Evolutionary conservation across 2,797 vertebrate species (phyloP).

Genomic region (Lophotriccus pileatus): DNA sequence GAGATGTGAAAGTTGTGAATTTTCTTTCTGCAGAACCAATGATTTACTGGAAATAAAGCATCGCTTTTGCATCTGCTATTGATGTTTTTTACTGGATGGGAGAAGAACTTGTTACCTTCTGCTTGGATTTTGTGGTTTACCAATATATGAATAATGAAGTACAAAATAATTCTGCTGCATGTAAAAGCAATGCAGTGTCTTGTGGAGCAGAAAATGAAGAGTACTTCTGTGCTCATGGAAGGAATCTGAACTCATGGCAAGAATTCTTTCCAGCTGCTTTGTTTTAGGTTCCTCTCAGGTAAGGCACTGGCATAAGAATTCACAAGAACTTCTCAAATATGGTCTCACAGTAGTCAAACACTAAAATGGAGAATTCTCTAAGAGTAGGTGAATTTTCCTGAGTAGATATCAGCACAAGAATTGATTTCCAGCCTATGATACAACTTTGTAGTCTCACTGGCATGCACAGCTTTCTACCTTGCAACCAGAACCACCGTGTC

Average conservation of each 20-base stretch:
- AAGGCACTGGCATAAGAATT: neutral
- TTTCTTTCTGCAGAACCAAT: neutral
- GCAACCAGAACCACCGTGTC: accelerated
- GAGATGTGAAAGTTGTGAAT: neutral
- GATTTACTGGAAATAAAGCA: neutral
- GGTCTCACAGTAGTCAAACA: neutral
- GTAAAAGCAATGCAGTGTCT: neutral
- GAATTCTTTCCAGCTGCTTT: neutral
- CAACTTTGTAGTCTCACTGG: neutral
- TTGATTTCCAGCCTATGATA: neutral
- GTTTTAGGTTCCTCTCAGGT: neutral
- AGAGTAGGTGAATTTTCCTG: neutral
- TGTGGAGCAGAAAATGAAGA: neutral
- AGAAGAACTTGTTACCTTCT: neutral
- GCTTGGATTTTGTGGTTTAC: neutral
- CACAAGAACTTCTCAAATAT: neutral
- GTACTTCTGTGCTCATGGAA: neutral
- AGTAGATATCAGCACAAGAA: neutral
- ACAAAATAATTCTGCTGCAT: neutral
- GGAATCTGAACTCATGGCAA: neutral
- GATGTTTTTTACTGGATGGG: neutral
- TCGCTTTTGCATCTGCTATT: neutral
- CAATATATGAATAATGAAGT: neutral
- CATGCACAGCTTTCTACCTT: neutral
- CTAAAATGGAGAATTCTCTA: neutral